phyloP scores from a whole-genome alignment of 2,113 vertebrate genomes.

The Arizona elegans region DNA sequence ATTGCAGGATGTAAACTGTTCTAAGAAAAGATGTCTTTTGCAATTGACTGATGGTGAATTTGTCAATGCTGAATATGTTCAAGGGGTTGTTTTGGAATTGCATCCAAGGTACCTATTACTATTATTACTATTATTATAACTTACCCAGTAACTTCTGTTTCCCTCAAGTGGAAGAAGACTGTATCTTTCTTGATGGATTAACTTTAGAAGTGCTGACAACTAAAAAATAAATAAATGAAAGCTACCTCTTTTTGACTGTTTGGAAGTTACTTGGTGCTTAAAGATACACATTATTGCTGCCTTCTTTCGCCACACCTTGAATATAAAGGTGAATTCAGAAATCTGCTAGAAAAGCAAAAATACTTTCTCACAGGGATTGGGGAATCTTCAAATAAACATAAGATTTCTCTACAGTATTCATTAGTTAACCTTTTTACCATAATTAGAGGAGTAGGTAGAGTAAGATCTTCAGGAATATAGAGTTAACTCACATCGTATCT shows the following conservation, averaged over 20 bases:
- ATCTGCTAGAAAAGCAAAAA: background rate
- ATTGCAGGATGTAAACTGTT: background rate
- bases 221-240: background rate
- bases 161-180: background rate
- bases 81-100: background rate
- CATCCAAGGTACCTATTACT: background rate
- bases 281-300: background rate
- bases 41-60: background rate
- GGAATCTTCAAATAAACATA: background rate
- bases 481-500: background rate
- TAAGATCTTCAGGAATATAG: background rate
- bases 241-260: background rate
- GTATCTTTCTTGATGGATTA: background rate
- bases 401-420: background rate
- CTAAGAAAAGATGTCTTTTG: background rate
- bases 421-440: background rate
- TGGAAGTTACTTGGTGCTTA: background rate
- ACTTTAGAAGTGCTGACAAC: background rate
- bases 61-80: background rate
- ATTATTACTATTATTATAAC: background rate
- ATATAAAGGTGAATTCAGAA: background rate
- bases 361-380: background rate
- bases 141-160: background rate
- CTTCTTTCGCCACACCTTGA: background rate
- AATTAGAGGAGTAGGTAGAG: background rate